Evolutionary conservation across 2,888 invertebrate species (phyloP).

Genomic region (Tolmerus cingulatus): DNA sequence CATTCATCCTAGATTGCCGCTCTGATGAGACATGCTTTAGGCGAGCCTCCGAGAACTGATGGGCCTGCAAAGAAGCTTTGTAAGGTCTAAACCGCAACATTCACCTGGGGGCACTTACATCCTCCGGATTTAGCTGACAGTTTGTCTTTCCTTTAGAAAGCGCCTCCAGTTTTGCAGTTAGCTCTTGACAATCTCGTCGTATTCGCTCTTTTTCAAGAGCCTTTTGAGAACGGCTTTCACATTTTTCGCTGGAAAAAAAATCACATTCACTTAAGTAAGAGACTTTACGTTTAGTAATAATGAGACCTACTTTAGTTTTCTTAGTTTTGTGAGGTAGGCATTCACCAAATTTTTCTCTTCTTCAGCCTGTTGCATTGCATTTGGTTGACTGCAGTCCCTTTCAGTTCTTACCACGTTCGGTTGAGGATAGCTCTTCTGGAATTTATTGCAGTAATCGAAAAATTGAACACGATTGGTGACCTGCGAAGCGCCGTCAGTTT

Average conservation of each 20-base stretch:
- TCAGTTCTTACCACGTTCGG: constrained; percentile 56
- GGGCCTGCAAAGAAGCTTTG: constrained; percentile 53
- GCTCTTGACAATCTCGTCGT: constrained; percentile 64
- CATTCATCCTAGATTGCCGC: constrained; percentile 66
- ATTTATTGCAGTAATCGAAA: constrained; percentile 66
- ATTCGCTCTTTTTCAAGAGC: constrained; percentile 66
- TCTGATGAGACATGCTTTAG: constrained; percentile 61
- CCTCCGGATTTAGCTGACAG: constrained; percentile 27
- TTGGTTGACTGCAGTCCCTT: constrained; percentile 45
- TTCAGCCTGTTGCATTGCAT: constrained; percentile 58
- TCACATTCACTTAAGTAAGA: not conserved
- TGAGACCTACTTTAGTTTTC: not conserved
- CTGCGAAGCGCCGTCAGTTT: not conserved
- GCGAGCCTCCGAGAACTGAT: constrained; percentile 63
- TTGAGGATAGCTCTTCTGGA: constrained; percentile 58
- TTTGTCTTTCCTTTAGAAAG: constrained; percentile 59
- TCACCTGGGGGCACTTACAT: not conserved
- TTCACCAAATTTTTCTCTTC: constrained; percentile 50
- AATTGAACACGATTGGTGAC: constrained; percentile 57
- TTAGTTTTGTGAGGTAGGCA: constrained; percentile 48
- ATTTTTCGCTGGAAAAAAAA: constrained; percentile 54
- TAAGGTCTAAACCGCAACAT: not conserved
- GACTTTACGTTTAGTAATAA: not conserved
- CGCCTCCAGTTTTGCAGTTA: constrained; percentile 65
- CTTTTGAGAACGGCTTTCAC: constrained; percentile 62